Evolutionary conservation across 2,797 vertebrate species (phyloP), one percentile per base, ranked within the genome.

Genomic region (Ptychobarbus kaznakovi): DNA sequence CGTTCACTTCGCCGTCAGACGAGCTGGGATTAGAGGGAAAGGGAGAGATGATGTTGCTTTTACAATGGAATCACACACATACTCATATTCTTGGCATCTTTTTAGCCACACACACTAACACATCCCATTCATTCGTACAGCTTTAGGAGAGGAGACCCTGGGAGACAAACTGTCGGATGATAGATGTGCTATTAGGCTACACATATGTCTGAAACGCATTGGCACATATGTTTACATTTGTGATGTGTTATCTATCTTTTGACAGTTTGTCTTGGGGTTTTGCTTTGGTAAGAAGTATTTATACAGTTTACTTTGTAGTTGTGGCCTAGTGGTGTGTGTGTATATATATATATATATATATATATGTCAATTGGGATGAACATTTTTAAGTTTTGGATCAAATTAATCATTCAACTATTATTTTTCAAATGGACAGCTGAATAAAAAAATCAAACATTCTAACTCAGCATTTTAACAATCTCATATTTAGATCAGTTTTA

Each of bases 21-120:
- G 80, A 58, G 74, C 81, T 25, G 25, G 80, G 83, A 84, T 89
- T 89, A 89, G 84, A 77, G 53, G 65, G 88, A 87, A 87, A 80
- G 81, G 18, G 53, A 82, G 83, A 82, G 82, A 80, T 84, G 80
- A 69, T 69, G 86, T 69, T 80, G 68, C 82, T 78, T 73, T 46
- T 86, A 61, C 66, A 42, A 84, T 51, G 68, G 73, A 75, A 51
- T 74, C 75, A 53, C 74, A 69, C 20, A 66, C 86, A 86, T 80
- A 76, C 79, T 56, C 49, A 81, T 46, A 74, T 32, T 46, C n/a
- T 75, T 42, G 70, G n/a, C 63, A 22, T 73, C 56, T 79, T 20
- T 80, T 15, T 61, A 58, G 22, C 25, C 74, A 56, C 49, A 86
- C 77, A 66, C 58, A 68, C 56, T 70, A 70, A 85, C 66, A 80